phyloP scores from a whole-genome alignment of 2,888 invertebrate genomes.

The Eupeodes latifasciatus region DNA sequence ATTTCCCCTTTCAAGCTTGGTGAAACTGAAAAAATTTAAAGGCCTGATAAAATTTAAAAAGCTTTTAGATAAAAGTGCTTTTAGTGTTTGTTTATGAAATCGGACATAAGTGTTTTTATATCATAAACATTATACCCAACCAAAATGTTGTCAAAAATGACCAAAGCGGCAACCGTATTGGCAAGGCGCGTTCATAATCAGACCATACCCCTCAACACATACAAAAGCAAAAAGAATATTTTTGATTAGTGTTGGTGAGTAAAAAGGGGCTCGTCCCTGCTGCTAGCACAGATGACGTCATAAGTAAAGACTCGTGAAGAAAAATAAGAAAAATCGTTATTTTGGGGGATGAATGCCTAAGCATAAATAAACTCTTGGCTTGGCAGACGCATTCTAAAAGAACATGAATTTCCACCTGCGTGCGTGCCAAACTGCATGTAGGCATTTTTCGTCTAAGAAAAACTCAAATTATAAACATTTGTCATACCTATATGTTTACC shows the following conservation, averaged over 20 bases:
- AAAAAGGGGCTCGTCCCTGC: slow-evolving; percentile 63
- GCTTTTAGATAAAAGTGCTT: too few relatives aligned
- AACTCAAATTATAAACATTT: too few relatives aligned
- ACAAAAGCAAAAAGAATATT: not conserved
- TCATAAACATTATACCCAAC: too few relatives aligned
- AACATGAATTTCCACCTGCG: not conserved
- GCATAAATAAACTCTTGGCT: not conserved
- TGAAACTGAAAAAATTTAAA: too few relatives aligned
- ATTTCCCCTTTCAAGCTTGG: too few relatives aligned
- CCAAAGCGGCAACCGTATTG: not conserved
- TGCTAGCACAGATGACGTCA: slow-evolving; percentile 46
- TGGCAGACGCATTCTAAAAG: not conserved
- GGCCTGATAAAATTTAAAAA: too few relatives aligned
- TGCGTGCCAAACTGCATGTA: slow-evolving; percentile 46
- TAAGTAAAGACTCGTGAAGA: not conserved
- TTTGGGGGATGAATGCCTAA: not conserved
- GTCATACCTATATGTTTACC: too few relatives aligned
- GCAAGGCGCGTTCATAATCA: slow-evolving; percentile 28
- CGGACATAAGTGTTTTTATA: too few relatives aligned
- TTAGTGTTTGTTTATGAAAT: too few relatives aligned
- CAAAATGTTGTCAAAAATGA: too few relatives aligned
- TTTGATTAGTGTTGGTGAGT: slow-evolving; percentile 15
- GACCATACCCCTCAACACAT: slow-evolving; percentile 34
- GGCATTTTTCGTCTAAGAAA: not conserved
- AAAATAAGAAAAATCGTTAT: slow-evolving; percentile 21